phyloP scores from a whole-genome alignment of 2,113 vertebrate species.

The Saccopteryx leptura region DNA sequence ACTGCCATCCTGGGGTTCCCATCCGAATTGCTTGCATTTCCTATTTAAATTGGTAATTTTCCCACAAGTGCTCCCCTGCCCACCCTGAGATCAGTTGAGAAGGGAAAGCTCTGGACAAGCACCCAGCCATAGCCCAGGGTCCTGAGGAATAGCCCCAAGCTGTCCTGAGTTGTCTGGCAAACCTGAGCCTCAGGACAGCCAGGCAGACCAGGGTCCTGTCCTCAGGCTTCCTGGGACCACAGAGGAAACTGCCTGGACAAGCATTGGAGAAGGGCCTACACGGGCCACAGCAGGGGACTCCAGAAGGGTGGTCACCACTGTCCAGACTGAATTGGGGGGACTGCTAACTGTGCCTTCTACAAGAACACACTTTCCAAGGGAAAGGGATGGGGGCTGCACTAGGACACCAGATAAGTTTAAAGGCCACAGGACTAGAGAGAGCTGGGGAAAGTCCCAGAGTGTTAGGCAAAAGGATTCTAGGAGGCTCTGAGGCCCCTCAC shows the following conservation, averaged over 20 bases:
- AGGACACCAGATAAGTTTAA: background rate
- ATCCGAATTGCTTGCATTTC: constrained; percentile 86
- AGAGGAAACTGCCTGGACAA: background rate
- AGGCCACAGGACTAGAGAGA: background rate
- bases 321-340: background rate
- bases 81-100: constrained; percentile 51
- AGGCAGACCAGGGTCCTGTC: background rate
- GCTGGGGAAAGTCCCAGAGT: background rate
- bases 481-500: background rate
- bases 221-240: background rate
- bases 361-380: background rate
- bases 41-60: constrained; percentile 87
- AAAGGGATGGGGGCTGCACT: background rate
- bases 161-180: background rate
- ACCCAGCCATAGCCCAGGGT: background rate
- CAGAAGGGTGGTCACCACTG: background rate
- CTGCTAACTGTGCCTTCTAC: background rate
- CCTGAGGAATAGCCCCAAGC: background rate
- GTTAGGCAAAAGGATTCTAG: background rate
- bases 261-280: background rate
- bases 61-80: constrained; percentile 67
- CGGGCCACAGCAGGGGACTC: background rate
- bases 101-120: constrained; percentile 20
- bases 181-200: background rate
- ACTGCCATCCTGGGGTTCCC: constrained; percentile 84